These are phyloP conservation scores for Thryonomys swinderianus DNA, from an alignment of 2,113 vertebrate species.

Conservation along the genomic window DNA sequence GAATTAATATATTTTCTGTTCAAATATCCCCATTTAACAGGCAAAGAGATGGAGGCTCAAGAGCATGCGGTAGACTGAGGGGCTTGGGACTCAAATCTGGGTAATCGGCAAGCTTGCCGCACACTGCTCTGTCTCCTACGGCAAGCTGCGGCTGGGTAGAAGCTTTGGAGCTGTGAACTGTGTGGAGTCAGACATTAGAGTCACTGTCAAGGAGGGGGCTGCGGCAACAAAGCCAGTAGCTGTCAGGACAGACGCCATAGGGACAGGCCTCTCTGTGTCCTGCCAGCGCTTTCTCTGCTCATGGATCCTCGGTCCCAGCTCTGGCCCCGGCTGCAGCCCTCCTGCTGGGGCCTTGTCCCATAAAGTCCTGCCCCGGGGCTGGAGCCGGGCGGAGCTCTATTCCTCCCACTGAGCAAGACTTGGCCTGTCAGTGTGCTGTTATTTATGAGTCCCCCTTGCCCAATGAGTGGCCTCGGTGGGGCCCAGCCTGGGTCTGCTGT, in stretches of 20 bases:
- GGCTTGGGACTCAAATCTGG: neutral
- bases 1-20: neutral
- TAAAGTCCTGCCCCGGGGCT: constrained; percentile 52
- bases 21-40: constrained; percentile 72
- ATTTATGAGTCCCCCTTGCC: constrained; percentile 81
- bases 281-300: constrained; percentile 6
- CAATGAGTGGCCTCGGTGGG: constrained; percentile 78
- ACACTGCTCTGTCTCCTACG: accelerated
- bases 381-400: neutral
- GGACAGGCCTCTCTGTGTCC: constrained; percentile 42
- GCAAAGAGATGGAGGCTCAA: constrained; percentile 39
- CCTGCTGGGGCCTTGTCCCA: constrained; percentile 57
- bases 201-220: neutral
- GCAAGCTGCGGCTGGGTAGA: neutral
- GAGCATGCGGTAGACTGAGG: neutral
- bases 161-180: neutral
- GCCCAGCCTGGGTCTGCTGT: constrained; percentile 73
- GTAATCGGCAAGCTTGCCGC: neutral
- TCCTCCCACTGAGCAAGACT: constrained; percentile 57
- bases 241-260: neutral
- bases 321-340: neutral
- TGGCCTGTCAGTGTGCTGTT: constrained; percentile 69
- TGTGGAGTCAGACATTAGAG: neutral
- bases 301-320: neutral
- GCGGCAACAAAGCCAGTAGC: neutral